These are phyloP conservation scores for Drosophila birchii DNA, from an alignment of 2,888 invertebrate species.

Conservation along the genomic window DNA sequence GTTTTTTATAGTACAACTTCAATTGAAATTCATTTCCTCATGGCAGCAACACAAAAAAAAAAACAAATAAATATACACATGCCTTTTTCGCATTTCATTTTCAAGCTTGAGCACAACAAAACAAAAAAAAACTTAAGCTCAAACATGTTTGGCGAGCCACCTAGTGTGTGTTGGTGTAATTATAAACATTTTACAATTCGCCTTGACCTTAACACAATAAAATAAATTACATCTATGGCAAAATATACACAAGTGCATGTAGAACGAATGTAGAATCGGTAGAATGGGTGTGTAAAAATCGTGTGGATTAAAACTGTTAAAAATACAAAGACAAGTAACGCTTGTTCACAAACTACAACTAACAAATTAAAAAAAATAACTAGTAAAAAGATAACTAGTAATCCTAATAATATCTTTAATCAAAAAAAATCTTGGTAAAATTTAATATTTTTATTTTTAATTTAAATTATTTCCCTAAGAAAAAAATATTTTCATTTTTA, in stretches of 20 bases:
- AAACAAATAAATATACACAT: conserved; percentile 15
- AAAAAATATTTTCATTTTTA: not conserved
- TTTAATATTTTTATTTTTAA: not conserved
- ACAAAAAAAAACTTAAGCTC: conserved; percentile 20
- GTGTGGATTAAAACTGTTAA: not conserved
- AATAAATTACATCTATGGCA: conserved; percentile 71
- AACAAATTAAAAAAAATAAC: not conserved
- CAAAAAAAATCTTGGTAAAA: not conserved
- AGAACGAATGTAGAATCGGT: conserved; percentile 17
- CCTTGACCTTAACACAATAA: conserved; percentile 83
- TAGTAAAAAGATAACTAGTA: not conserved
- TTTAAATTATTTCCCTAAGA: not conserved
- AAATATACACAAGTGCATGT: conserved; percentile 15
- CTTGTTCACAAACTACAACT: not conserved
- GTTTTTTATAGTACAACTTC: conserved; percentile 42
- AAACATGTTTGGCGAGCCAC: conserved; percentile 24
- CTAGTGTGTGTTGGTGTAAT: conserved; percentile 55
- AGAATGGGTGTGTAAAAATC: conserved; percentile 23
- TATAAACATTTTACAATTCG: conserved; percentile 71
- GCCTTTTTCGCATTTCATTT: conserved; percentile 53
- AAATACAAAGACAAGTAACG: not conserved
- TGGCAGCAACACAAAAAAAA: conserved; percentile 45
- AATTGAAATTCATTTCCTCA: conserved; percentile 73
- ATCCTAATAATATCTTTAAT: not conserved
- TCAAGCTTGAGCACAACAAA: conserved; percentile 18